phyloP scores from a whole-genome alignment of 1,140 invertebrate species.

The Magallana gigas region DNA sequence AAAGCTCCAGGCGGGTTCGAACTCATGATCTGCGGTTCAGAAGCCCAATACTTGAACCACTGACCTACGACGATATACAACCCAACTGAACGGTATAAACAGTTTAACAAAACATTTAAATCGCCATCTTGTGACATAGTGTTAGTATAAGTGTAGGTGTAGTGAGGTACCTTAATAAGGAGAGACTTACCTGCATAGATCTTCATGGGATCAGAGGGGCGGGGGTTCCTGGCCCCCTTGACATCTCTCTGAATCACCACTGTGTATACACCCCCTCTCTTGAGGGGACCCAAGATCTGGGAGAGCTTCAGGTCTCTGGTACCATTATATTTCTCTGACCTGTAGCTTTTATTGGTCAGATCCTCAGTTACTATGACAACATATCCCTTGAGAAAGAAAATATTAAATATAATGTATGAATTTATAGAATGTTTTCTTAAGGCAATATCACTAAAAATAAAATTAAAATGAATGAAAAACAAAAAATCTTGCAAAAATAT shows the following conservation, averaged over 20 bases:
- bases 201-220: constrained; percentile 38
- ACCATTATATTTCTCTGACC: background rate
- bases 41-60: too few species aligned
- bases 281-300: constrained; percentile 4
- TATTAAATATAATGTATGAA: background rate
- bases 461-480: background rate
- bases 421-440: background rate
- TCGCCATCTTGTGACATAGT: too few species aligned
- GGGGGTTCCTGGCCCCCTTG: background rate
- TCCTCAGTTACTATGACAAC: constrained; percentile 36
- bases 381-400: constrained; percentile 28
- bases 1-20: too few species aligned
- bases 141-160: too few species aligned
- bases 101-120: too few species aligned
- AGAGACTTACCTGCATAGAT: constrained; percentile 47
- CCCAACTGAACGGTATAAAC: too few species aligned
- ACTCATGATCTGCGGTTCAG: too few species aligned
- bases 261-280: constrained; percentile 48
- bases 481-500: background rate
- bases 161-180: too few species aligned
- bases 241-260: constrained; percentile 30
- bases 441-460: background rate
- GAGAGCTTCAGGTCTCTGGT: constrained; percentile 12
- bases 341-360: background rate
- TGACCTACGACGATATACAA: too few species aligned